These are phyloP conservation scores for Alosa sapidissima DNA, from an alignment of 2,797 vertebrate species.

Conservation along the genomic window DNA sequence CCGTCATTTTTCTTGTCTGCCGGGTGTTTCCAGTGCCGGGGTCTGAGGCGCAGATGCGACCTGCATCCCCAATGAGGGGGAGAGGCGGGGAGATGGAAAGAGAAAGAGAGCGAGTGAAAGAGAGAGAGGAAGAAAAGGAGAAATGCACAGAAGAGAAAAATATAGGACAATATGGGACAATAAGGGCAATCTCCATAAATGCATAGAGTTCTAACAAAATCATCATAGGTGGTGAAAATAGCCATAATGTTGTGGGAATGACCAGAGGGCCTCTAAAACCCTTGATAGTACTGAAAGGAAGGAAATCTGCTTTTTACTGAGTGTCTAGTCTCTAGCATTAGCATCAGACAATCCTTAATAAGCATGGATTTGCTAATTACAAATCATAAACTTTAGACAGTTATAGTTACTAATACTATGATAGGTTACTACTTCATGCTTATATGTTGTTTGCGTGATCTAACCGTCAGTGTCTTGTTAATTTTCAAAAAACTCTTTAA, in stretches of 20 bases:
- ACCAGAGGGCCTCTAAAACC: neutral
- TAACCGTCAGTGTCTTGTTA: no score
- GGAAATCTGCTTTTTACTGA: neutral
- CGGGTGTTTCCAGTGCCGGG: conserved; percentile 79
- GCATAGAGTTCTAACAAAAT: conserved; percentile 5
- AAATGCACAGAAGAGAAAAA: neutral
- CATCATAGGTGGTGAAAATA: neutral
- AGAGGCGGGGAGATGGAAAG: neutral
- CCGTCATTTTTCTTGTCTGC: conserved; percentile 99
- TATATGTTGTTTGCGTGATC: neutral
- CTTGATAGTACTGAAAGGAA: neutral
- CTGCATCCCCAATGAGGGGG: conserved; percentile 88
- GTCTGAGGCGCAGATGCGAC: conserved; percentile 77
- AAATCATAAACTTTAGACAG: neutral
- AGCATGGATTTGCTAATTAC: neutral
- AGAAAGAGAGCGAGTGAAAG: conserved; percentile 24
- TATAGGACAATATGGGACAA: conserved; percentile 14
- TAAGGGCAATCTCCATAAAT: conserved; percentile 11
- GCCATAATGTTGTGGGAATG: neutral
- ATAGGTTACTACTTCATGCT: neutral
- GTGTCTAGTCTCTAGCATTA: neutral
- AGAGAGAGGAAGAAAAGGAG: neutral
- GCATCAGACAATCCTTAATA: neutral
- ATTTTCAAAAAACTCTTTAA: neutral
- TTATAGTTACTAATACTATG: neutral